phyloP scores from a whole-genome alignment of 2,113 vertebrate genomes.

The Polypterus bichir region DNA sequence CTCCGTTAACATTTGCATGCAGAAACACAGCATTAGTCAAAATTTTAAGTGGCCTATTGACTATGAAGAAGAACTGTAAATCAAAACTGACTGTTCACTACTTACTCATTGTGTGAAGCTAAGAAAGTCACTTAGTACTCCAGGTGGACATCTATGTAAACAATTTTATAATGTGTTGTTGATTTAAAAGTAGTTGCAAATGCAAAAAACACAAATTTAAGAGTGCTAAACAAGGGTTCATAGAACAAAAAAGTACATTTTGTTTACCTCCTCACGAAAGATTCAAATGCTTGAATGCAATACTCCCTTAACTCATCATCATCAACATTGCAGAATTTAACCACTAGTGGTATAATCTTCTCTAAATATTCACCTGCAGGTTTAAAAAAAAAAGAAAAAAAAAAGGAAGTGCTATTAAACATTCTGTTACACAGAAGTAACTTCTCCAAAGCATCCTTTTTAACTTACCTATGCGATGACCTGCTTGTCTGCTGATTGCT shows the following conservation, averaged over 20 bases:
- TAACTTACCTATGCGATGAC: conserved; percentile 87
- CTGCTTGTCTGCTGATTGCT: conserved; percentile 96
- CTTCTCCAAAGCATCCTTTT: background rate
- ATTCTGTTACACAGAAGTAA: background rate
- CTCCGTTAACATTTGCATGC: too few species aligned
- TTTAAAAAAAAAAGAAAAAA: conserved; percentile 10
- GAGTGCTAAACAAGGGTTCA: background rate
- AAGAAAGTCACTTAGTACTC: too few species aligned
- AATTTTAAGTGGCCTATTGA: too few species aligned
- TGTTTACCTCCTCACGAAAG: conserved; percentile 82
- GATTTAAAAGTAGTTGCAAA: too few species aligned
- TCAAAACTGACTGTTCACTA: too few species aligned
- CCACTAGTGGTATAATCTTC: conserved; percentile 96
- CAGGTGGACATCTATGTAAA: too few species aligned
- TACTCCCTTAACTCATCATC: conserved; percentile 93
- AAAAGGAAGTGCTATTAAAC: conserved; percentile 1
- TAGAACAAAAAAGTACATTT: background rate
- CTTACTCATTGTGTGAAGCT: too few species aligned
- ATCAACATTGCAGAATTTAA: conserved; percentile 96
- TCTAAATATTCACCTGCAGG: conserved; percentile 86
- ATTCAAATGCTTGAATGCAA: conserved; percentile 98
- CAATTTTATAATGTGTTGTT: too few species aligned
- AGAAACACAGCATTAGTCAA: too few species aligned
- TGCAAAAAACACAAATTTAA: too few species aligned
- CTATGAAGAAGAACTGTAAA: too few species aligned